Conservation (phyloP, 2,113 vertebrate genomes). For the Halichoeres trimaculatus region DNA sequence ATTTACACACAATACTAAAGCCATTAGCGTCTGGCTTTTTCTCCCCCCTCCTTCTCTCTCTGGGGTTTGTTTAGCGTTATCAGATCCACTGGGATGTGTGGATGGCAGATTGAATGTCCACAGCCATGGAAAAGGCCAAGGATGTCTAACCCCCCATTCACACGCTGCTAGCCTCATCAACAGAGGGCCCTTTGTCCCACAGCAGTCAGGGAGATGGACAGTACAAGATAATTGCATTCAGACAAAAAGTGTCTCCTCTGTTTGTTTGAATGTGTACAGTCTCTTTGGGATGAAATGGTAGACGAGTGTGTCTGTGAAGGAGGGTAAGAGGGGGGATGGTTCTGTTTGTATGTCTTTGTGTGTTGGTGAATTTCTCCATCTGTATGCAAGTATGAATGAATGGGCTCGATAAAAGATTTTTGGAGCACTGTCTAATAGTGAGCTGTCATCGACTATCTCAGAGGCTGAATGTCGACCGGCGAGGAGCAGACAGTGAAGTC, state of each 20-base stretch:
- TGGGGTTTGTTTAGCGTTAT: slow-evolving; percentile 78
- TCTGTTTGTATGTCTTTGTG: slow-evolving; percentile 62
- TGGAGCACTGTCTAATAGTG: slow-evolving; percentile 51
- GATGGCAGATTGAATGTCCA: slow-evolving; percentile 81
- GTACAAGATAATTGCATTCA: slow-evolving; percentile 79
- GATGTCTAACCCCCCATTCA: slow-evolving; percentile 80
- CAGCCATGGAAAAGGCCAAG: slow-evolving; percentile 77
- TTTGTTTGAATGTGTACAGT: slow-evolving; percentile 78
- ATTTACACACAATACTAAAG: slow-evolving; percentile 82
- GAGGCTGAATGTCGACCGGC: slow-evolving; percentile 59
- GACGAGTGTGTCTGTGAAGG: slow-evolving; percentile 63
- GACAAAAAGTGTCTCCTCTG: slow-evolving; percentile 74
- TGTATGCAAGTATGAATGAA: slow-evolving; percentile 66
- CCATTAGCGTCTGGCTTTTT: slow-evolving; percentile 77
- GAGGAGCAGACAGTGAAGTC: slow-evolving; percentile 66
- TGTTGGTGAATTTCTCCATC: slow-evolving; percentile 56
- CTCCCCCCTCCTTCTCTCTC: slow-evolving; percentile 56
- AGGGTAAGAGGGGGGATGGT: slow-evolving; percentile 29
- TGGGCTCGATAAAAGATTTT: slow-evolving; percentile 63
- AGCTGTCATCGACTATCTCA: slow-evolving; percentile 59
- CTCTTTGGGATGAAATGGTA: slow-evolving; percentile 75
- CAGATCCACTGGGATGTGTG: slow-evolving; percentile 80
- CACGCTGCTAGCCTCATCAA: slow-evolving; percentile 79
- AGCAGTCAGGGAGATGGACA: slow-evolving; percentile 78
- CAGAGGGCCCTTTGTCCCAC: slow-evolving; percentile 76